phyloP scores from a whole-genome alignment of 2,113 vertebrate species.

The Ctenomys sociabilis region DNA sequence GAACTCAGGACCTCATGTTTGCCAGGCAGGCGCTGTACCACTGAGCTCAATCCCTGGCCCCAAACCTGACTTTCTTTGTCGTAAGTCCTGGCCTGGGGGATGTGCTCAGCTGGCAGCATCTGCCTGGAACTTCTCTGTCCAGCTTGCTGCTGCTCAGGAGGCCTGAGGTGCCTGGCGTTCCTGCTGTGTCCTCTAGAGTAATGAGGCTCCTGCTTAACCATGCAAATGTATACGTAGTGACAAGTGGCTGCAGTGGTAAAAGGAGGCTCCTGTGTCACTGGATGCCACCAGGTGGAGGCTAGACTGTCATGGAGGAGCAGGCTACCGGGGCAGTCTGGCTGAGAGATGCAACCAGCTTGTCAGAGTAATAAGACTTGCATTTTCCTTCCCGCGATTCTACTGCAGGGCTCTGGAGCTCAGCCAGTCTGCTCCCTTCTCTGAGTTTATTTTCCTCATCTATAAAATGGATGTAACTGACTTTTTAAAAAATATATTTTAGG shows the following conservation, averaged over 20 bases:
- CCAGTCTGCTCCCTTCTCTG: background rate
- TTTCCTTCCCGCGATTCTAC: background rate
- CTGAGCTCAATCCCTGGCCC: background rate
- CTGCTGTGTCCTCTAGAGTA: background rate
- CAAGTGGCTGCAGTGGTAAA: background rate
- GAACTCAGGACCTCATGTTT: no score
- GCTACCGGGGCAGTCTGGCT: background rate
- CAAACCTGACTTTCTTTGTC: background rate
- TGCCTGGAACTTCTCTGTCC: background rate
- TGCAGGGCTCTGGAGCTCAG: background rate
- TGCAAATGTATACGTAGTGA: background rate
- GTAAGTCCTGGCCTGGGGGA: background rate
- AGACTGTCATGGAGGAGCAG: background rate
- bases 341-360: background rate
- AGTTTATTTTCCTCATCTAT: background rate
- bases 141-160: background rate
- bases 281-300: background rate
- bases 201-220: background rate
- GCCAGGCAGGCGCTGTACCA: no score
- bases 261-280: background rate
- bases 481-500: no score
- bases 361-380: background rate
- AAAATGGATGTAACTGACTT: background rate
- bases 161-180: background rate
- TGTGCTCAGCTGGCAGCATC: background rate